Conservation (phyloP, 2,888 invertebrate genomes). For the Patella ulyssiponensis region DNA sequence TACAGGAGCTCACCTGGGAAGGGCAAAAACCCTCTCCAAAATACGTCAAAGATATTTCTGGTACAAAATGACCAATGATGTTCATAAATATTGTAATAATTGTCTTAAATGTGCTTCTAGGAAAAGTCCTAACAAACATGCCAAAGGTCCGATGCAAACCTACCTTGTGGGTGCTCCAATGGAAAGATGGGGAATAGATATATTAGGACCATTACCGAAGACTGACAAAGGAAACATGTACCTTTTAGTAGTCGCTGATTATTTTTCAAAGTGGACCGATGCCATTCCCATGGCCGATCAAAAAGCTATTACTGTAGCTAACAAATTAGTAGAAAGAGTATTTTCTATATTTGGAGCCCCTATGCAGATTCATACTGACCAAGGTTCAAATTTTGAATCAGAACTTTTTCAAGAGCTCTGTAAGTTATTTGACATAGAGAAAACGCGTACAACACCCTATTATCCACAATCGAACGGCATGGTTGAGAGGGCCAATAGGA, state of each 20-base stretch:
- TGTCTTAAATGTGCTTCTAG: background rate
- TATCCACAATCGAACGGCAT: slow-evolving; percentile 21
- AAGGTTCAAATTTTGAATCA: slow-evolving; percentile 39
- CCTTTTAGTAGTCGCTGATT: no score
- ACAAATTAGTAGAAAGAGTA: slow-evolving; percentile 30
- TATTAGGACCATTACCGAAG: no score
- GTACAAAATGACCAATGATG: background rate
- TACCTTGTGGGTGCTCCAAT: slow-evolving; percentile 32
- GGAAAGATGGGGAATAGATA: slow-evolving; percentile 32
- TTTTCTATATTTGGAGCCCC: slow-evolving; percentile 38
- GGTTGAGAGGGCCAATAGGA: slow-evolving; percentile 31
- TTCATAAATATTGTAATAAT: background rate
- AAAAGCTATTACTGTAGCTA: slow-evolving; percentile 37
- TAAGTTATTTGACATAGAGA: slow-evolving; percentile 28
- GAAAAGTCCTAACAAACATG: background rate
- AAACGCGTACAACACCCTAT: slow-evolving; percentile 34
- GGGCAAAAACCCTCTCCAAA: background rate
- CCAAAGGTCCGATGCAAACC: background rate
- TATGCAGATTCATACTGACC: slow-evolving; percentile 37
- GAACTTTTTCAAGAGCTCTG: slow-evolving; percentile 36
- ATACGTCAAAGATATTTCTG: background rate
- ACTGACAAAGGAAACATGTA: no score
- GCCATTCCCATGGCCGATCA: slow-evolving; percentile 32
- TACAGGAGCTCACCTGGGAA: background rate
- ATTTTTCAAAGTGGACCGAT: no score